phyloP scores from a whole-genome alignment of 2,113 vertebrate species.

The Eonycteris spelaea region DNA sequence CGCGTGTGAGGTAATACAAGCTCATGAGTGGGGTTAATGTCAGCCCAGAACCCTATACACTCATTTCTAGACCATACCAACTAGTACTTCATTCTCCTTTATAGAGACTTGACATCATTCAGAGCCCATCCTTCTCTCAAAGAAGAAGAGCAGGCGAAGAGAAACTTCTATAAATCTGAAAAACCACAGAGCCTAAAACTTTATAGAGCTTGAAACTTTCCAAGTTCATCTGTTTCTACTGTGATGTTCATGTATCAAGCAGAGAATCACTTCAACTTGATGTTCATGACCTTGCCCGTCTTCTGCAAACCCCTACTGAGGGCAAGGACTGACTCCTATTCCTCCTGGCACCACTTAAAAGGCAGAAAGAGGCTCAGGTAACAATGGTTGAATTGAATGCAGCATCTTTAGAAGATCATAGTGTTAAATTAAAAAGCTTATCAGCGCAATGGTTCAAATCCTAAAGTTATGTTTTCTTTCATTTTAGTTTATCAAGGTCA shows the following conservation, averaged over 20 bases:
- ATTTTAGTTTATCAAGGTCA: conserved; percentile 1
- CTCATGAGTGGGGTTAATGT: conserved; percentile 77
- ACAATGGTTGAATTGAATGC: neutral
- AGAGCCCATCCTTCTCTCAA: conserved; percentile 71
- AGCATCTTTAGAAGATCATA: neutral
- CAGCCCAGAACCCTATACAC: conserved; percentile 73
- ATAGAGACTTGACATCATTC: conserved; percentile 67
- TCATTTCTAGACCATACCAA: conserved; percentile 75
- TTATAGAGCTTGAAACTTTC: conserved; percentile 47
- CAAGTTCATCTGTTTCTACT: conserved; percentile 47
- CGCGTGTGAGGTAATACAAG: conserved; percentile 62
- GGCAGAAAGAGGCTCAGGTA: neutral
- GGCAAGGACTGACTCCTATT: neutral
- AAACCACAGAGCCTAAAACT: conserved; percentile 37
- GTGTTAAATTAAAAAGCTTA: neutral
- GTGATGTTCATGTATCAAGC: conserved; percentile 17
- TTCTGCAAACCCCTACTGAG: neutral
- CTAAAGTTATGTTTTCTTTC: neutral
- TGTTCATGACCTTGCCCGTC: no score
- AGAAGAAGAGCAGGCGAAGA: conserved; percentile 59
- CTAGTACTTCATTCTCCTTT: conserved; percentile 67
- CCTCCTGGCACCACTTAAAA: neutral
- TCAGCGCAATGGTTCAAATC: neutral
- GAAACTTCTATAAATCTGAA: conserved; percentile 20
- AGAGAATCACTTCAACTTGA: neutral